Conservation (phyloP, 2,888 invertebrate genomes). For the Eupeodes latifasciatus region DNA sequence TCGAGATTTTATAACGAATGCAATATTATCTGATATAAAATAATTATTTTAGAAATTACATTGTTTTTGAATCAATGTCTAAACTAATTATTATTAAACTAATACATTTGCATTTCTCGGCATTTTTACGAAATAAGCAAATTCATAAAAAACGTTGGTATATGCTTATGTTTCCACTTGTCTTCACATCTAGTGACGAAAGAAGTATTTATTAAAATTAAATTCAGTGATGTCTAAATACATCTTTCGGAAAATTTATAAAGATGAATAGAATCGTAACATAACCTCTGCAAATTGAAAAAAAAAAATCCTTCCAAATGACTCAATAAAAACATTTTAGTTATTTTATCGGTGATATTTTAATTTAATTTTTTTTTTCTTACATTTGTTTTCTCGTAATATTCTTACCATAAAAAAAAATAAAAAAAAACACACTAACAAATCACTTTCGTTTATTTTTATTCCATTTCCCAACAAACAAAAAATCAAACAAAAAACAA, state of each 20-base stretch:
- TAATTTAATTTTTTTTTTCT: not conserved
- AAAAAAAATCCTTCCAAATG: slow-evolving; percentile 13
- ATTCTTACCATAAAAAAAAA: not conserved
- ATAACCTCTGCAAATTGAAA: not conserved
- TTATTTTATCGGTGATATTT: slow-evolving; percentile 3
- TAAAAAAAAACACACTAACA: slow-evolving; percentile 56
- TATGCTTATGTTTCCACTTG: not conserved
- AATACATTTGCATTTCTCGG: slow-evolving; percentile 6
- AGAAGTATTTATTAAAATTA: not conserved
- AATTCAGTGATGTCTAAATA: not conserved
- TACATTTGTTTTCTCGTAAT: slow-evolving; percentile 15
- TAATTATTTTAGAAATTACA: not conserved
- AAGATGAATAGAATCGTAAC: not conserved
- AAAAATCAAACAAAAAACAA: slow-evolving; percentile 56
- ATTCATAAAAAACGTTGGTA: not conserved
- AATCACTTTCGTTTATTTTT: slow-evolving; percentile 57
- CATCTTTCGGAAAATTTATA: not conserved
- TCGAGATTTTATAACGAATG: slow-evolving; percentile 28
- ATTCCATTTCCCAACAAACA: slow-evolving; percentile 49
- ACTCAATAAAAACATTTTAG: not conserved
- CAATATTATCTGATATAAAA: not conserved
- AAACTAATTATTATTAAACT: not conserved
- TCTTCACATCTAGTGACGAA: not conserved
- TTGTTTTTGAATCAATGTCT: not conserved
- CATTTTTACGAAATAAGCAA: slow-evolving; percentile 29